Evolutionary conservation across 2,888 invertebrate genomes (phyloP).

Genomic region (Encarsia formosa): DNA sequence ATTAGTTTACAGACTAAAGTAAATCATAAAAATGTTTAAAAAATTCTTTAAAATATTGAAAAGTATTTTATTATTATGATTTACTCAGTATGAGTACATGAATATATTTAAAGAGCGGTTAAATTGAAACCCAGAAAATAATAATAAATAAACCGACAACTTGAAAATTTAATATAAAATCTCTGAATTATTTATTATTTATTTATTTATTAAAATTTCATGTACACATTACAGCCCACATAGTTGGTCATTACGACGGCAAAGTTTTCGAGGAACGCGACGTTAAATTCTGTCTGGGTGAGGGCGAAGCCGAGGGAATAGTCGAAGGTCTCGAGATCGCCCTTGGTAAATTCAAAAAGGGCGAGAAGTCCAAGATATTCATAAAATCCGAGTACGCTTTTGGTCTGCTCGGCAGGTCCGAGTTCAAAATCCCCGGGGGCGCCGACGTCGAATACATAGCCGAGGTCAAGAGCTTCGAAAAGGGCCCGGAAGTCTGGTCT

Average conservation of each 20-base stretch:
- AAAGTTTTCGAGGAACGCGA: constrained; percentile 76
- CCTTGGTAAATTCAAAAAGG: constrained; percentile 73
- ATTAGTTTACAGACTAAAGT: too few species aligned
- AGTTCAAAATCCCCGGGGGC: constrained; percentile 73
- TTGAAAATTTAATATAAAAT: background rate
- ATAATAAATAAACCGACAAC: too few species aligned
- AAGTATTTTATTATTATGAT: background rate
- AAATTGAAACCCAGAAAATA: too few species aligned
- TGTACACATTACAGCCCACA: constrained; percentile 72
- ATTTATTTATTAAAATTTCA: background rate
- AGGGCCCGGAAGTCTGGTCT: constrained; percentile 77
- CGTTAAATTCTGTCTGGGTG: constrained; percentile 79
- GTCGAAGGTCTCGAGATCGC: constrained; percentile 80
- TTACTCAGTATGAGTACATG: background rate
- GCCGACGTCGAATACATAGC: constrained; percentile 77
- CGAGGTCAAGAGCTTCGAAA: constrained; percentile 79
- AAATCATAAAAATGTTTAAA: too few species aligned
- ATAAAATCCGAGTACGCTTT: constrained; percentile 79
- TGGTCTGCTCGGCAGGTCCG: constrained; percentile 65
- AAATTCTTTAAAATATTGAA: background rate
- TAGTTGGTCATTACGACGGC: constrained; percentile 65
- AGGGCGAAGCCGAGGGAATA: constrained; percentile 72
- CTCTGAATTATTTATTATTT: background rate
- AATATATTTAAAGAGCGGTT: too few species aligned
- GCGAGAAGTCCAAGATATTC: constrained; percentile 71